Base-by-base conservation (phyloP, 64 coral and sea anemone species). In the Pachyseris speciosa region DNA sequence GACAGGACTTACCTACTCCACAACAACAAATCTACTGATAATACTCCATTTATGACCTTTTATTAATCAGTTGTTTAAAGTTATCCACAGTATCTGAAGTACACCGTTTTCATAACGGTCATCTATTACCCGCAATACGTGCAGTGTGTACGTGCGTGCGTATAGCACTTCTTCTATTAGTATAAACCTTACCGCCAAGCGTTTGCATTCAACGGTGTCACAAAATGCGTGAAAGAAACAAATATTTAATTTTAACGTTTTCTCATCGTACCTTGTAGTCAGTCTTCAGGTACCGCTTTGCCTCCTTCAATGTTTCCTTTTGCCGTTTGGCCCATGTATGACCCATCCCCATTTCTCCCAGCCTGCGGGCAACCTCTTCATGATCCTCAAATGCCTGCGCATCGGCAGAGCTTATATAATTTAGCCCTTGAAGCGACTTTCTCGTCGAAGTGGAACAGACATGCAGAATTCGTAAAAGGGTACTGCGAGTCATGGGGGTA, bases 381-480 rank as follows among this genome's bases (percentile, higher is more conserved):
- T 64, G 20, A 32, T 84, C 80, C 22, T 84, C 59, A 45, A 84
- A 84, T 61, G 59, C 51, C 61, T 84, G 37, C 2, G 80, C 30
- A 22, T 55, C 58, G 1, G 39, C 25, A 29, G 61, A 53, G 80
- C 60, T 84, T 50, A 87, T 67, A 15, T 93, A 93, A 45, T 93
- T 73, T 68, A 87, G 58, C 29, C 84, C 91, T 87, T 93, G 91
- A 52, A 93, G 52, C 1, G 91, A 80, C 73, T 93, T 93, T 32
- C 72, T 36, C 39, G 68, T 48, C 28, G 84, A 93, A 26, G 73
- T 73, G 16, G 91, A 93, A 80, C 91, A 93, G 8, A 93, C 84
- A 69, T 64, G 66, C 29, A 87, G 52, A 93, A 87, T 93, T 70
- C 67, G 76, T 17, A 85, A 61, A 3, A 93, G 45, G 0, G 84